A percentile compares a stretch with the other conserved stretches of the same genome.
These are phyloP conservation scores for Rhizomys pruinosus DNA, from an alignment of 2,113 vertebrate species.

Conservation along the genomic window DNA sequence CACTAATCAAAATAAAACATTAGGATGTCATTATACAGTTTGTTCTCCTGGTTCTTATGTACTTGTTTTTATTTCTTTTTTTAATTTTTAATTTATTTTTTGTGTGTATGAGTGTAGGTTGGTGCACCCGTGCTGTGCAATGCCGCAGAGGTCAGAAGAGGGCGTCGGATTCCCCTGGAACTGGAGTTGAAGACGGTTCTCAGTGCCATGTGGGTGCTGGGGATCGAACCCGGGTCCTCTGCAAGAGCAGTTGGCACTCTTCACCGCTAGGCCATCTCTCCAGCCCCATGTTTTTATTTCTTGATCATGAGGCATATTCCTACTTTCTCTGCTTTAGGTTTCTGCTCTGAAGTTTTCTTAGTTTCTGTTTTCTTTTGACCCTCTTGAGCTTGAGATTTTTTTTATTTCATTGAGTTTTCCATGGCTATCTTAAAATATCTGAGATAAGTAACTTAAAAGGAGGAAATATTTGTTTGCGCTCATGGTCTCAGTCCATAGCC, in stretches of 20 bases:
- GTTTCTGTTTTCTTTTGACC: conserved; percentile 35
- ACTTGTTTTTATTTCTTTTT: conserved; percentile 48
- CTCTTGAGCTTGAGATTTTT: conserved; percentile 1
- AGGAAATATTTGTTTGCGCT: not conserved
- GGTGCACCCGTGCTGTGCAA: too few relatives aligned
- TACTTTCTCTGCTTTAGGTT: conserved; percentile 19
- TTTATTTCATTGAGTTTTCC: not conserved
- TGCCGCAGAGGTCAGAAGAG: too few relatives aligned
- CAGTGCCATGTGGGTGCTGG: too few relatives aligned
- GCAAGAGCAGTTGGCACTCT: too few relatives aligned
- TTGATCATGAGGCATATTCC: conserved; percentile 2
- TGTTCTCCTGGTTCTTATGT: conserved; percentile 39
- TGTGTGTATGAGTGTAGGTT: too few relatives aligned
- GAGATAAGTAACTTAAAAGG: not conserved
- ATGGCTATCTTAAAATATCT: not conserved
- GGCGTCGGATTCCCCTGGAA: too few relatives aligned
- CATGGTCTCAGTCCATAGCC: not conserved
- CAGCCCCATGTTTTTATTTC: too few relatives aligned
- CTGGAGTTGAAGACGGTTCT: too few relatives aligned
- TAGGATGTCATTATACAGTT: conserved; percentile 45
- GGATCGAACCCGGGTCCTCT: too few relatives aligned
- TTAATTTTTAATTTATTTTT: too few relatives aligned
- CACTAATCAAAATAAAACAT: conserved; percentile 43
- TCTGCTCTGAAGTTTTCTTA: conserved; percentile 23
- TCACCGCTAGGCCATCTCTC: too few relatives aligned